Evolutionary conservation across 2,113 vertebrate species (phyloP).

Genomic region (Struthio camelus): DNA sequence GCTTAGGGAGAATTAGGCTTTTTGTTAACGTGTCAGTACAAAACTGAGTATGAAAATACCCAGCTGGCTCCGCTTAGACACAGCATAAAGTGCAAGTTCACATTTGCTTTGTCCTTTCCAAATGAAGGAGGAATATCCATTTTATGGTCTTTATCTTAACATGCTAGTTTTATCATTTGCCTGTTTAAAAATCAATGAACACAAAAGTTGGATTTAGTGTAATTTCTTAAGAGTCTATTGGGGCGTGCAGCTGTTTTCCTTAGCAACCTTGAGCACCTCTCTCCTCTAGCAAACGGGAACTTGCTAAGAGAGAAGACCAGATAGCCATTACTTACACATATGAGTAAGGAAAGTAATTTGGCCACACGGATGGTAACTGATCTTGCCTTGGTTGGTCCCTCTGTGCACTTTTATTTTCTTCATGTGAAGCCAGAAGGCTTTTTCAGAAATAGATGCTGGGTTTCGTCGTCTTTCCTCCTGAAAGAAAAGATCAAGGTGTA

Average conservation of each 20-base stretch:
- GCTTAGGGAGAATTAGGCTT: neutral
- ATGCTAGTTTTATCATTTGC: neutral
- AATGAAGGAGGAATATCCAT: neutral
- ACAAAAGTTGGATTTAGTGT: neutral
- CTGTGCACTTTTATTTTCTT: neutral
- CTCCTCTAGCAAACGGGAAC: neutral
- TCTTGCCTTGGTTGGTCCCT: neutral
- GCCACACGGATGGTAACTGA: neutral
- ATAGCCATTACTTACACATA: neutral
- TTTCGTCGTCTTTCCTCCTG: neutral
- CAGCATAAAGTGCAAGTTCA: neutral
- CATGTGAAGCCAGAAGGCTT: neutral
- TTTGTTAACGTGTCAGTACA: neutral
- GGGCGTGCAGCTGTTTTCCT: conserved; percentile 21
- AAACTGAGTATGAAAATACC: neutral
- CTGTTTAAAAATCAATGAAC: neutral
- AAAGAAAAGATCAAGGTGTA: neutral
- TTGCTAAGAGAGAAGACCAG: neutral
- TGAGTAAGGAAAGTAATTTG: neutral
- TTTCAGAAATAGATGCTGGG: neutral
- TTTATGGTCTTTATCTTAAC: neutral
- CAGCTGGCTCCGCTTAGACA: neutral
- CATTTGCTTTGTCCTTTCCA: neutral
- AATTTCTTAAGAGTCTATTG: conserved; percentile 14
- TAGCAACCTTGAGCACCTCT: neutral